Base-by-base conservation (phyloP, 2,888 invertebrate genomes). In the Drosophila lacicola region DNA sequence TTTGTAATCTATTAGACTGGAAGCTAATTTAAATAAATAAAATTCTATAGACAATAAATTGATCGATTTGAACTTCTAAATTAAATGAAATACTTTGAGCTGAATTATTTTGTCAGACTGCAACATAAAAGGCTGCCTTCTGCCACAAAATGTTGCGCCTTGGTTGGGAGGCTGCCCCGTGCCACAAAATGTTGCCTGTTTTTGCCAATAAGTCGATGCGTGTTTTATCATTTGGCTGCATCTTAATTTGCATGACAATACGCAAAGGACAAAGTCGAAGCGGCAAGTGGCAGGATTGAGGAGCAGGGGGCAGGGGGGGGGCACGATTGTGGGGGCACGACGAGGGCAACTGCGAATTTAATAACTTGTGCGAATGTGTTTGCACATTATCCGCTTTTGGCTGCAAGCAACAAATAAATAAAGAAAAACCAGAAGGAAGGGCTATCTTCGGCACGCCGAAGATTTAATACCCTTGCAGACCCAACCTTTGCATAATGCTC, bases 181-280 rank as follows among this genome's bases (percentile, higher is more conserved):
- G 57, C 42, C 42, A 13, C 46, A 17, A 47, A 41, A 10, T 1
- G 33, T 3, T 14, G 54, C 33, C n/a, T 56, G 17, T 37, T 45
- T 42, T 39, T 36, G 47, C 17, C 53, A 68, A 69, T 76, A 77
- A 73, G 64, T 77, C 70, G 62, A 70, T 66, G 63, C 55, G 45
- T 53, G 49, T 57, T 49, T 55, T 80, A 80, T 82, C 78, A 61
- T 51, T 41, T 58, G 71, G 60, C 47, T 68, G 87, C 80, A 84
- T 87, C 80, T 80, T 72, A 82, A 78, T 80, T 80, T 78, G 78
- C 71, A 74, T 75, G 60, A 66, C 80, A 74, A 72, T 78, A 14
- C 50, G 50, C 51, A 55, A 55, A 60, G 47, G 62, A 47, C 44
- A 41, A 61, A 45, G 64, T 36, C 25, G 9, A 21, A 34, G 64